Evolutionary conservation across 92 coral and sea anemone genomes (phyloP).

Genomic region (Epizoanthus stellaris): DNA sequence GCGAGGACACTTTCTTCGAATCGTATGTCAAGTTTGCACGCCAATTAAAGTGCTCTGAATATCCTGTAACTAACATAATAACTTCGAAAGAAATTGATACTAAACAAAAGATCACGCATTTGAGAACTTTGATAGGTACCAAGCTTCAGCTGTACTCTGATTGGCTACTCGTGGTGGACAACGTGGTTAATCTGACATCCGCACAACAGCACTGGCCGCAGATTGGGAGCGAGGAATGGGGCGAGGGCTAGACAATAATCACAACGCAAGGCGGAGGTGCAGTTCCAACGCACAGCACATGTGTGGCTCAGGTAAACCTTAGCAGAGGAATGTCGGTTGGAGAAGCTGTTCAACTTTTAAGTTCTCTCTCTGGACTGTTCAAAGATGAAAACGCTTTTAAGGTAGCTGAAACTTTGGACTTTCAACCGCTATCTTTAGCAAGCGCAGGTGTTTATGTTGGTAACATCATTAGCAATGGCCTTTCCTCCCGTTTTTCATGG

Average conservation of each 20-base stretch:
- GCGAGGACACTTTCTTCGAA: conserved; percentile 33
- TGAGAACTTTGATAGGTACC: not conserved
- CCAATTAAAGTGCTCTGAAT: conserved; percentile 41
- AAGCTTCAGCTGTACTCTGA: conserved; percentile 3
- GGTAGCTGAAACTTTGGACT: conserved; percentile 33
- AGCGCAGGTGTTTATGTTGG: conserved; percentile 44
- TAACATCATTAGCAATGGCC: no score
- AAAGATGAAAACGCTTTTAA: conserved; percentile 4
- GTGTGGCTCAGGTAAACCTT: not conserved
- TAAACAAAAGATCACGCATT: conserved; percentile 43
- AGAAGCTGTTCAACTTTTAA: not conserved
- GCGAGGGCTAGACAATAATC: conserved; percentile 34
- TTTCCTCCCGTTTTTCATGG: not conserved
- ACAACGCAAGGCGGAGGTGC: conserved; percentile 43
- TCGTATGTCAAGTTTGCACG: conserved; percentile 50
- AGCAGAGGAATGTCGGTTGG: conserved; percentile 3
- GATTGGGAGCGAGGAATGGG: conserved; percentile 40
- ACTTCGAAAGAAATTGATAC: conserved; percentile 15
- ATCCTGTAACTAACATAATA: conserved; percentile 38
- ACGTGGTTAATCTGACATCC: conserved; percentile 14
- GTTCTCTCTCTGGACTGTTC: conserved; percentile 19
- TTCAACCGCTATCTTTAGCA: conserved; percentile 56
- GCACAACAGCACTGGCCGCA: conserved; percentile 20
- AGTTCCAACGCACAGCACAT: conserved; percentile 28
- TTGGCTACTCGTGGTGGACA: conserved; percentile 30